These are phyloP conservation scores for Halichondria panicea DNA, from an alignment of 37 sponge, comb jelly and placozoan species.

Conservation along the genomic window DNA sequence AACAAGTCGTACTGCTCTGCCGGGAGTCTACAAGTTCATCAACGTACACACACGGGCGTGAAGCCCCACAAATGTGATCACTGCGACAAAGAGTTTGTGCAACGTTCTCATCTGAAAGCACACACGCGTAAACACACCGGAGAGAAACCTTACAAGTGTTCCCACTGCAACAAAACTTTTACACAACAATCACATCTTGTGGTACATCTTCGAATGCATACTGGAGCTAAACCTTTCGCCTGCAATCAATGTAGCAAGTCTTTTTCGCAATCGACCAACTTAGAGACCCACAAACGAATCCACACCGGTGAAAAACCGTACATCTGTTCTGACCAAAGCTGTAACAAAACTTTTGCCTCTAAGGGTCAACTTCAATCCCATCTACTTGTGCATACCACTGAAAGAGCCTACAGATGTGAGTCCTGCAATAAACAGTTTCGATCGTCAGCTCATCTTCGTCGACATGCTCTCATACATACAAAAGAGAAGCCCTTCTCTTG, in stretches of 20 bases:
- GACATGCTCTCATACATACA: neutral
- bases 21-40: slow-evolving; percentile 22
- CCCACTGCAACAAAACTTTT: too few species aligned
- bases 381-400: neutral
- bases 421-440: neutral
- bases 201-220: too few species aligned
- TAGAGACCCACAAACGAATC: slow-evolving; percentile 8
- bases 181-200: too few species aligned
- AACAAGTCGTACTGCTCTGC: neutral
- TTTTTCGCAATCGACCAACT: neutral
- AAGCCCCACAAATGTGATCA: slow-evolving; percentile 24
- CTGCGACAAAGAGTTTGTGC: neutral
- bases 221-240: too few species aligned
- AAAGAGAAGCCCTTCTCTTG: neutral
- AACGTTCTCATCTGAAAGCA: slow-evolving; percentile 6
- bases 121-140: slow-evolving; percentile 18
- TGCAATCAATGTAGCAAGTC: slow-evolving; percentile 27
- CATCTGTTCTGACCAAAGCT: neutral
- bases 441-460: neutral
- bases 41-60: slow-evolving; percentile 8
- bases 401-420: neutral
- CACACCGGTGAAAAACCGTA: slow-evolving; percentile 24
- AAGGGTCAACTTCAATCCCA: slow-evolving; percentile 2
- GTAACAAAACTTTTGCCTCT: slow-evolving; percentile 1
- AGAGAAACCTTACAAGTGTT: neutral